Evolutionary conservation across 2,797 vertebrate genomes (phyloP).

Genomic region (Geotrypetes seraphini): DNA sequence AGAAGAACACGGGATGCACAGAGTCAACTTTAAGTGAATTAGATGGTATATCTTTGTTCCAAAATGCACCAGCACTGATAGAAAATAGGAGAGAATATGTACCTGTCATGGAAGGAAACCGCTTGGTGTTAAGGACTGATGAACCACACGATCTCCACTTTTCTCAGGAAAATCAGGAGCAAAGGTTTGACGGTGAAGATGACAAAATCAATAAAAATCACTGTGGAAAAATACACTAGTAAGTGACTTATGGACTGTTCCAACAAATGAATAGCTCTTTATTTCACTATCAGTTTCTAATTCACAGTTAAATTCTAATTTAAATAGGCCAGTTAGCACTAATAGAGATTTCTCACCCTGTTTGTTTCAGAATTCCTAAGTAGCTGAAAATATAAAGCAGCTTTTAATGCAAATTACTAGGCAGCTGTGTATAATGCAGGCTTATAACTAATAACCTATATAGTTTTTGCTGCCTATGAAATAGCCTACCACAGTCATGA

Average conservation of each 20-base stretch:
- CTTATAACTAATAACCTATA: too few relatives aligned
- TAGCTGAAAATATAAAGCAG: too few relatives aligned
- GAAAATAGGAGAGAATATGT: not conserved
- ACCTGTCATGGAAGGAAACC: not conserved
- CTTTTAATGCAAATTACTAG: too few relatives aligned
- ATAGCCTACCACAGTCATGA: too few relatives aligned
- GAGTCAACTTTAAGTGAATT: conserved; percentile 8
- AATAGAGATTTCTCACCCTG: too few relatives aligned
- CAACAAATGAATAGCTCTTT: not conserved
- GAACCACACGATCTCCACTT: too few relatives aligned
- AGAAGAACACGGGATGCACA: conserved; percentile 8
- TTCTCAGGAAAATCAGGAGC: conserved; percentile 20
- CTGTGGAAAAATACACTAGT: conserved; percentile 31
- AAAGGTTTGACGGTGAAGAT: conserved; percentile 9
- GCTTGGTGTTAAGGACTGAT: too few relatives aligned
- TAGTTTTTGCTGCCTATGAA: too few relatives aligned
- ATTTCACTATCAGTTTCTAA: not conserved
- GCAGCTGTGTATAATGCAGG: too few relatives aligned
- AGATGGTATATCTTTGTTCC: conserved; percentile 2
- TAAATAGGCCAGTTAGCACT: too few relatives aligned
- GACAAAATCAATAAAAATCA: conserved; percentile 28
- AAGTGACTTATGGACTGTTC: conserved; percentile 9
- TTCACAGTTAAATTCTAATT: too few relatives aligned
- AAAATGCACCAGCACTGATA: fast-evolving
- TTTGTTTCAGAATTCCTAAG: too few relatives aligned